phyloP scores from a whole-genome alignment of 2,888 invertebrate genomes.

The Mellilla xanthometata region DNA sequence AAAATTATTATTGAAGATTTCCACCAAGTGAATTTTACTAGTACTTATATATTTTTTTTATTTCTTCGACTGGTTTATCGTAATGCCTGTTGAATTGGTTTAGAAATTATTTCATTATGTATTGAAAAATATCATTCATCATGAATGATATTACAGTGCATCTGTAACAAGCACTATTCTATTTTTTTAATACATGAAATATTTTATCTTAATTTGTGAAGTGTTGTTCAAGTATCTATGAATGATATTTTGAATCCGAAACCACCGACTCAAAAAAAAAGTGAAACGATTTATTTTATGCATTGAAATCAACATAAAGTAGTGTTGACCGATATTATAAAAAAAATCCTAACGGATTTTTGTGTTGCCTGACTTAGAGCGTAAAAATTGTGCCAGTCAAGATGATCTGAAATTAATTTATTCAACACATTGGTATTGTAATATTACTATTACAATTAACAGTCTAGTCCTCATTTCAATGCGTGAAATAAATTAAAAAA shows the following conservation, averaged over 20 bases:
- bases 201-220: too few species aligned
- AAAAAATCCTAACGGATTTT: too few species aligned
- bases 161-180: too few species aligned
- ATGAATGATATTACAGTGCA: not conserved
- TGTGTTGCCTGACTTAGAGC: too few species aligned
- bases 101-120: not conserved
- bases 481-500: conserved; percentile 7
- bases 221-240: not conserved
- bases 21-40: too few species aligned
- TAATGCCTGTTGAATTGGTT: not conserved
- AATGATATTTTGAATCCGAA: conserved; percentile 7
- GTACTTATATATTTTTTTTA: not conserved
- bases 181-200: too few species aligned
- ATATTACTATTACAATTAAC: too few species aligned
- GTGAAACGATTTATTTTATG: conserved; percentile 3
- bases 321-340: too few species aligned
- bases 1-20: too few species aligned
- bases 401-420: too few species aligned
- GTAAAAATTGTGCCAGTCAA: too few species aligned
- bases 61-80: not conserved
- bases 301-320: conserved; percentile 1
- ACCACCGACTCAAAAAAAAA: conserved; percentile 3
- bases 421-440: too few species aligned
- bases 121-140: conserved; percentile 9
- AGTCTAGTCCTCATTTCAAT: conserved; percentile 7